phyloP scores from a whole-genome alignment of 2,113 vertebrate species.

The Takifugu flavidus region DNA sequence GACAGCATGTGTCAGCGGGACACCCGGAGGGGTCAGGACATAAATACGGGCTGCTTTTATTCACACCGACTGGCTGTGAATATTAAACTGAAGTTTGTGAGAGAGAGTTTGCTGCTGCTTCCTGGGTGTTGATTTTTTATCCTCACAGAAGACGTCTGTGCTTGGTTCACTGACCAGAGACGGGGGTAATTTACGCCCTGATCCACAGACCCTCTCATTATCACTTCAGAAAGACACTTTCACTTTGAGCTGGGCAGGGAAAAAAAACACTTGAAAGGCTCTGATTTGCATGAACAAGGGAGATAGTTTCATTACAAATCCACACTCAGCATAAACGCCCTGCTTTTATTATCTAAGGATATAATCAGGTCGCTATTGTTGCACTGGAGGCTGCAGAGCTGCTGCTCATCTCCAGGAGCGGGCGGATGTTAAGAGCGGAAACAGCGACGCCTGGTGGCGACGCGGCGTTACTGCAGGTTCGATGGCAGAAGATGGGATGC shows the following conservation, averaged over 20 bases:
- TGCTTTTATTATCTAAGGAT: no score
- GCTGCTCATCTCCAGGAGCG: no score
- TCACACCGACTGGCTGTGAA: background rate
- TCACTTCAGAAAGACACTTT: constrained; percentile 21
- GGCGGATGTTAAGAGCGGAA: no score
- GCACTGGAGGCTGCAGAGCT: no score
- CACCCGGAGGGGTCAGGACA: no score
- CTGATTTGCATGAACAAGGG: constrained; percentile 9
- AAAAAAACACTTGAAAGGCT: constrained; percentile 25
- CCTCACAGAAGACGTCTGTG: background rate
- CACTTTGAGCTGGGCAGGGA: constrained; percentile 27
- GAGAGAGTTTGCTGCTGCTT: background rate
- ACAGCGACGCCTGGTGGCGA: no score
- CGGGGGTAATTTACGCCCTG: constrained; percentile 16
- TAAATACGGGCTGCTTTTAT: no score
- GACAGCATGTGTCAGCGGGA: no score
- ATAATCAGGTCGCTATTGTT: no score
- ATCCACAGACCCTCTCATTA: constrained; percentile 19
- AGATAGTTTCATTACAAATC: background rate
- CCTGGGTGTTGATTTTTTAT: background rate
- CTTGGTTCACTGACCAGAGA: constrained; percentile 38
- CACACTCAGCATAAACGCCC: no score
- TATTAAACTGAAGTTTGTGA: background rate
- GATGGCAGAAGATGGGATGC: no score
- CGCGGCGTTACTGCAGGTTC: background rate